Conservation (phyloP, 2,888 invertebrate genomes). For the Strigamia crassipes region DNA sequence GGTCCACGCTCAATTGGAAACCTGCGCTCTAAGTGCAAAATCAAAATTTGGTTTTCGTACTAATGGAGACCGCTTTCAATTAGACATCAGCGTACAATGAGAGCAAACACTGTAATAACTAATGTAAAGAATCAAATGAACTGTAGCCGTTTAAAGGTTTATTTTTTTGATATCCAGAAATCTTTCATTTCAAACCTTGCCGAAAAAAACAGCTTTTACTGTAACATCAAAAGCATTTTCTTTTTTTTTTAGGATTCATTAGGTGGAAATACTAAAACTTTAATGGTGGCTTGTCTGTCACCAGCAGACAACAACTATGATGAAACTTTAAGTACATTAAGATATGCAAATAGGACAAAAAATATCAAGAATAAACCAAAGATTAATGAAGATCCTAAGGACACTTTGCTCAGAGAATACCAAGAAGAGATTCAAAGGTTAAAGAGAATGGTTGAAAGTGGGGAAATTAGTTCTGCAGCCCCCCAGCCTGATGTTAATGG, state of each 20-base stretch:
- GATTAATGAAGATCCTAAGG: constrained; percentile 89
- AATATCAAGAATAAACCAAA: constrained; percentile 83
- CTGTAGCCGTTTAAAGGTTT: no score
- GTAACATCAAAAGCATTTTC: background rate
- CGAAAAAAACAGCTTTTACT: no score
- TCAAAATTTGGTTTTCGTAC: no score
- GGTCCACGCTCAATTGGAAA: no score
- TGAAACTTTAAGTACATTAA: constrained; percentile 78
- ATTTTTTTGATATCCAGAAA: no score
- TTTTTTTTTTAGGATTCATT: constrained; percentile 68
- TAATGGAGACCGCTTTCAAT: no score
- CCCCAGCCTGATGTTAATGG: background rate
- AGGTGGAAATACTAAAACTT: constrained; percentile 84
- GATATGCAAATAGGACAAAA: constrained; percentile 84
- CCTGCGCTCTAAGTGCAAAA: no score
- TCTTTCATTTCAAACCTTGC: no score
- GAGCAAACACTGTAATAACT: no score
- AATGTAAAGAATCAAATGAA: no score
- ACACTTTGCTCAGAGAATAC: constrained; percentile 80
- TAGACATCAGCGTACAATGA: no score
- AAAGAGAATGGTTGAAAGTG: constrained; percentile 62
- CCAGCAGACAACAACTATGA: constrained; percentile 82
- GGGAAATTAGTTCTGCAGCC: background rate
- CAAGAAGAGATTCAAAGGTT: constrained; percentile 80
- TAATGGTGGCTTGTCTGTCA: constrained; percentile 85